Percentiles rank a stretch among this genome's conserved stretches.
Evolutionary conservation across 2,113 vertebrate species (phyloP).

Genomic region (Cynocephalus volans): DNA sequence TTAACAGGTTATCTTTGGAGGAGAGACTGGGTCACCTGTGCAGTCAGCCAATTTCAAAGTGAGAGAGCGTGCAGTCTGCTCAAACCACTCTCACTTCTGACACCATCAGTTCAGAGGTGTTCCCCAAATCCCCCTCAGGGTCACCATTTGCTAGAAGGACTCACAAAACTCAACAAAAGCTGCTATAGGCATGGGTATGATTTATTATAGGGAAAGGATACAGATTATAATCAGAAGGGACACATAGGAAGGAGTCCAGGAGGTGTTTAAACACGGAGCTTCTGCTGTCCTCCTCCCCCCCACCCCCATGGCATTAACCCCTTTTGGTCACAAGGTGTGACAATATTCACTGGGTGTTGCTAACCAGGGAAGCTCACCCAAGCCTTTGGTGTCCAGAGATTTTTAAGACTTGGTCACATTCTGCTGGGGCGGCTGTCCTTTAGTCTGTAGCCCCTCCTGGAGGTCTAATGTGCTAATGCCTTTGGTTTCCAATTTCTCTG

Average conservation of each 20-base stretch:
- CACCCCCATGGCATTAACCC: accelerated
- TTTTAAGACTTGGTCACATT: background rate
- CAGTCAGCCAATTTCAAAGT: background rate
- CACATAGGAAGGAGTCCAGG: accelerated
- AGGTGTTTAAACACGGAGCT: accelerated
- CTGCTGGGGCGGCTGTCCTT: background rate
- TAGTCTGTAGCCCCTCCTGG: background rate
- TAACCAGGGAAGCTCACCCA: background rate
- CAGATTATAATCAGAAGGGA: background rate
- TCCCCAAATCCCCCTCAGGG: background rate
- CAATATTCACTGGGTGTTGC: background rate
- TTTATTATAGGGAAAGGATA: background rate
- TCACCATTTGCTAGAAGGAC: background rate
- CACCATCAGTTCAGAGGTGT: background rate
- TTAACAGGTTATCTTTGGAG: background rate
- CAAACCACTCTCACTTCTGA: background rate
- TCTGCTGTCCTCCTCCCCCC: background rate
- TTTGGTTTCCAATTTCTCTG: background rate
- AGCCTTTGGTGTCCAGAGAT: background rate
- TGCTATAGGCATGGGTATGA: background rate
- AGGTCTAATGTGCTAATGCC: background rate
- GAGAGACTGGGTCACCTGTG: background rate
- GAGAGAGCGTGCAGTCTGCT: background rate
- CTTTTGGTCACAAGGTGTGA: background rate
- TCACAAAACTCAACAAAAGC: background rate